Base-by-base conservation (phyloP, 2,797 vertebrate genomes). In the Danio jaintianensis region DNA sequence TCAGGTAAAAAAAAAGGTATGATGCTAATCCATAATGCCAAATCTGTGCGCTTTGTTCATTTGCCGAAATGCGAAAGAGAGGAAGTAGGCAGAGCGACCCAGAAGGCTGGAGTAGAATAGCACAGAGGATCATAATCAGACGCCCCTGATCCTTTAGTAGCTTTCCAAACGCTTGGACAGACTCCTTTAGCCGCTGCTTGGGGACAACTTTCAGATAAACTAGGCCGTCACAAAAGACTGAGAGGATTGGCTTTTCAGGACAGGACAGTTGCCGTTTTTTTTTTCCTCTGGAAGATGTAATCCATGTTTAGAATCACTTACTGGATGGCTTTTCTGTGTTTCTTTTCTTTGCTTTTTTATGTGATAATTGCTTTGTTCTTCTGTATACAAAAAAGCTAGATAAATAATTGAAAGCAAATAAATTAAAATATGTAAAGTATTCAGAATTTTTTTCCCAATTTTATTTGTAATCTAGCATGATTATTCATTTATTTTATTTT, bases 191-290 rank as follows among this genome's bases (percentile, higher is more conserved):
- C 90, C 86, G 87, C 87, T 89, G 93, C 90, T 93, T 86, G 56
- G 92, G 92, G 93, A 93, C 86, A 89, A 82, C 61, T 81, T 85
- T 64, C 82, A 89, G 89, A 87, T 86, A 82, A 92, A 91, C 90
- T 91, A 87, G 87, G 87, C 89, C 70, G 78, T 79, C 75, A 91
- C 82, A 89, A 80, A 91, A 90, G 89, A 84, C 74, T 86, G 83
- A 85, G 88, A 92, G 91, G 92, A 92, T 93, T 92, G 90, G 88
- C 66, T 89, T 84, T 88, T 82, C 89, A 84, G 88, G 90, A 89
- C 84, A 87, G 75, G 88, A 90, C 88, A 84, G 87, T 79, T 68
- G 71, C 29, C 56, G 45, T 29, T 29, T 29, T 29, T n/a, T n/a
- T 29, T 67, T 82, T 82, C 75, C 62, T 73, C 73, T 40, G 15